These are phyloP conservation scores for Parapristionchus giblindavisi DNA, from an alignment of 2,888 invertebrate genomes.

Conservation along the genomic window DNA sequence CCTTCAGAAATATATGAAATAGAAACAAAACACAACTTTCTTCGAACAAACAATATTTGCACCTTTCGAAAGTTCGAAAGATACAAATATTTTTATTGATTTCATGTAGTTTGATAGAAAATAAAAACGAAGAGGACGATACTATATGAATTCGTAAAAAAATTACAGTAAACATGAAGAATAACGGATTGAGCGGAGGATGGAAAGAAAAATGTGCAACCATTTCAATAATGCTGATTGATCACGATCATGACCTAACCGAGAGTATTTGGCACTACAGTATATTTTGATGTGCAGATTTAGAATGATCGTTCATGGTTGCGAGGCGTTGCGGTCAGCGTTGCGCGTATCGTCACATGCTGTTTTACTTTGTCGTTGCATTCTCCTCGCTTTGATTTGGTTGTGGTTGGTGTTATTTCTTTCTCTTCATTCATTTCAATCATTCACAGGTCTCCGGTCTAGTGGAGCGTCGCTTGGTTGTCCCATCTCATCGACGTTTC, in stretches of 20 bases:
- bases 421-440: background rate
- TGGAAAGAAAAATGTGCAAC: too few relatives aligned
- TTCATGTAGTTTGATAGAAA: too few relatives aligned
- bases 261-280: background rate
- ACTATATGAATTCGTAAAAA: too few relatives aligned
- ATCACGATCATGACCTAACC: too few relatives aligned
- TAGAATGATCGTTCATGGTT: background rate
- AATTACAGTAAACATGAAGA: too few relatives aligned
- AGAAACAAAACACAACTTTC: too few relatives aligned
- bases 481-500: conserved; percentile 14
- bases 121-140: too few relatives aligned
- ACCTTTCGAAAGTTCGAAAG: too few relatives aligned
- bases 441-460: conserved; percentile 20
- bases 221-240: too few relatives aligned
- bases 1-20: background rate
- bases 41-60: too few relatives aligned
- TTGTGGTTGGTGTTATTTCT: background rate
- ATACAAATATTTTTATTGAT: too few relatives aligned
- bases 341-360: background rate
- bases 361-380: conserved; percentile 4
- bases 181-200: too few relatives aligned
- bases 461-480: background rate
- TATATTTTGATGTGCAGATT: background rate
- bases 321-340: background rate
- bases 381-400: background rate